Conservation (phyloP, 2,113 vertebrate genomes). For the Plectropomus leopardus region DNA sequence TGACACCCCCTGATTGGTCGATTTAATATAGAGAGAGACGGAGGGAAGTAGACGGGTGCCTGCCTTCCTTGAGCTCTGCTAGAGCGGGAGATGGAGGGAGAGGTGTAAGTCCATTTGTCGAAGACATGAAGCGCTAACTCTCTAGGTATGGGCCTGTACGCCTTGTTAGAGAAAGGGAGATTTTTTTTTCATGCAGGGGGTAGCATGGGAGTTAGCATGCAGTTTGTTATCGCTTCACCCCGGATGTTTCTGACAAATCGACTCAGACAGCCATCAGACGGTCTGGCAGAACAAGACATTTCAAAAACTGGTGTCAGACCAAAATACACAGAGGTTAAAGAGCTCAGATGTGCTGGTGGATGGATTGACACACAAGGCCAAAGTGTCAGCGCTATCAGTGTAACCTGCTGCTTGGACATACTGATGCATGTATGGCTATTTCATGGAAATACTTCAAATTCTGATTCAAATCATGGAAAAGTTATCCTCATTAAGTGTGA, state of each 20-base stretch:
- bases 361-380: conserved; percentile 21
- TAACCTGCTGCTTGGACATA: conserved; percentile 3
- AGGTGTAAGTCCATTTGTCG: conserved; percentile 87
- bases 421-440: background rate
- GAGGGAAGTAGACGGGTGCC: conserved; percentile 74
- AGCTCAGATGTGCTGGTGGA: conserved; percentile 31
- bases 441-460: background rate
- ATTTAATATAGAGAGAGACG: conserved; percentile 85
- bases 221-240: conserved; percentile 79
- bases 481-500: background rate
- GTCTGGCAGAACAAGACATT: conserved; percentile 72
- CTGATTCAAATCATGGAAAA: background rate
- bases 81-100: conserved; percentile 72
- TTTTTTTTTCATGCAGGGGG: conserved; percentile 48
- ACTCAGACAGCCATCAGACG: conserved; percentile 73
- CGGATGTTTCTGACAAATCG: conserved; percentile 75
- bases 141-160: conserved; percentile 80
- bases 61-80: conserved; percentile 76
- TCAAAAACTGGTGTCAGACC: conserved; percentile 62
- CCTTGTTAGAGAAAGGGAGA: conserved; percentile 81
- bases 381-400: background rate
- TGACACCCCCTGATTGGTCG: conserved; percentile 87
- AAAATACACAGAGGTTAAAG: conserved; percentile 51
- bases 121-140: conserved; percentile 86
- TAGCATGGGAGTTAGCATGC: conserved; percentile 69